Base-by-base conservation (phyloP, 2,888 invertebrate species). In the Tridacna crocea region DNA sequence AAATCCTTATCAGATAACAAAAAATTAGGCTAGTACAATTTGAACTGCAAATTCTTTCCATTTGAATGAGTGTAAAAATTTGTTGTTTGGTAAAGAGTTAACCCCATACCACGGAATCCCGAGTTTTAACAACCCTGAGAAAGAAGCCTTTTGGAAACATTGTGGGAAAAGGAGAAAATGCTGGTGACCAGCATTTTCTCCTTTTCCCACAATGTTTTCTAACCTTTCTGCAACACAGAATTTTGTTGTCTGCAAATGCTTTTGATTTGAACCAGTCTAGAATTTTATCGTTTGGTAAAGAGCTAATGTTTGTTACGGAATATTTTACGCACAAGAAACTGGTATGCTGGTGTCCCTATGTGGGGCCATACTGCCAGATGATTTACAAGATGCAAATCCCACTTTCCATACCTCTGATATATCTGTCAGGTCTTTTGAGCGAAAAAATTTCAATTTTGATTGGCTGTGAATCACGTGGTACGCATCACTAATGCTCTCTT, bases 321-420 rank as follows among this genome's bases (percentile, higher is more conserved):
- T 55, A 22, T 61, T 22, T 61, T n/a, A 70, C 1, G 70, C 24
- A 78, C 90, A 90, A 36, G 81, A 68, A 12, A 89, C 84, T 22
- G 58, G 17, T 17, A 90, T 83, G 12, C 58, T 63, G 0, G 68
- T 47, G 66, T 89, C 87, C 10, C 73, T 46, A 47, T 89, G 88
- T 11, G 93, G 93, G 0, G 91, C 90, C 66, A 89, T 63, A 72
- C 89, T 90, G 1, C 93, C 93, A 0, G 88, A 89, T 65, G 90
- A 89, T 26, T 89, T 82, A 83, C 93, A 92, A 48, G 84, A 78
- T 10, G 84, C 84, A 87, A 90, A 93, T 4, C 92, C 93, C 1
- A 92, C 92, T 74, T 86, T 84, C 93, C 93, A 93, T 0, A 91
- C 91, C 12, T 87, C 78, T 0, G 73, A 84, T 13, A 92, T 89